Evolutionary conservation across 1,140 invertebrate genomes (phyloP), one percentile per base, ranked within the genome.

Genomic region (Akabosia matsudoensis): DNA sequence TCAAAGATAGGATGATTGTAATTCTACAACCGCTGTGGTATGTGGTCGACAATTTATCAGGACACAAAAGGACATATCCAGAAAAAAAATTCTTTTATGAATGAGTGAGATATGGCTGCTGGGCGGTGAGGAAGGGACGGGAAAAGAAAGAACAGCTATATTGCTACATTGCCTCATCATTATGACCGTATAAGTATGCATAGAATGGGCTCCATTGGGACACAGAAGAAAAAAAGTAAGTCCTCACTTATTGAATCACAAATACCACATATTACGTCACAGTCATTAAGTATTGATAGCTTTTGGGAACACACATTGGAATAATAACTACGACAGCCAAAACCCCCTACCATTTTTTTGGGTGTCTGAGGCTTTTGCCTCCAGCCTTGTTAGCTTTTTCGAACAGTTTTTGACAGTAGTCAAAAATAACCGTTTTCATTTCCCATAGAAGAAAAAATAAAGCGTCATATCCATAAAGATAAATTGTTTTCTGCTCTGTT

Each of bases 181-280:
- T n/a, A n/a, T n/a, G n/a, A n/a, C n/a, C 37, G 7, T 10, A 67
- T 67, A 67, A 67, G 61, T 67, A 67, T 67, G 61, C 61, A 67
- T 67, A 30, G 61, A 67, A 67, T 67, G n/a, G n/a, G n/a, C n/a
- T n/a, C n/a, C 30, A 31, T 3, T 30, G 22, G 28, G 28, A 67
- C 22, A 10, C 7, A 45, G 37, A 7, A 7, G 37, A 45, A 18
- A 45, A 18, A 45, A 18, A 18, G 37, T 7, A 18, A 18, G 37
- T 7, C 18, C 37, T 10, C 3, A 30, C 28, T 67, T 67, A 67
- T 67, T 67, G 61, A 67, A 67, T 67, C 61, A 67, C 61, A 67
- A 67, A 67, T 67, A 30, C 61, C 61, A 67, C 61, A 67, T 67
- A 67, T 31, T 13, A 67, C 61, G 61, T 67, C 61, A 67, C 61